Conservation (phyloP, 2,113 vertebrate genomes). For the Oophaga pumilio region DNA sequence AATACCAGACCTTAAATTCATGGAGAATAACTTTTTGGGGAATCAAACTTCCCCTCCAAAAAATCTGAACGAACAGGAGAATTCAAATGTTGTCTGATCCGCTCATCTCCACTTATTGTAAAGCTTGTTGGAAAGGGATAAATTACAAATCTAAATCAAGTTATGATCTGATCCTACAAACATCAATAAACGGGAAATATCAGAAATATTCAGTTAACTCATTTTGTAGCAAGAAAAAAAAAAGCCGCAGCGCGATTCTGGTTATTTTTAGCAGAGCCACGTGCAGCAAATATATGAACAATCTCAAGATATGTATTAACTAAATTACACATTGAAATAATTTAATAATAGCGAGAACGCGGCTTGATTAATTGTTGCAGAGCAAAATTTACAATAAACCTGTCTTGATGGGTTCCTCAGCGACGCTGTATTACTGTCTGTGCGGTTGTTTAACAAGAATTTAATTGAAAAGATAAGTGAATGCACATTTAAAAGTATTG, state of each 20-base stretch:
- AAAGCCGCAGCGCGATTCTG: background rate
- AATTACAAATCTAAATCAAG: background rate
- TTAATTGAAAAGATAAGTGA: constrained; percentile 92
- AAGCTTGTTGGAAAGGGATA: background rate
- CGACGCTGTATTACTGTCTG: constrained; percentile 85
- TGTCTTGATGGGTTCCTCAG: constrained; percentile 86
- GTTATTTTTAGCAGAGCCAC: constrained; percentile 64
- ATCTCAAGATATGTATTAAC: constrained; percentile 80
- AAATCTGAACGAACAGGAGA: no score
- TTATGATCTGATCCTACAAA: background rate
- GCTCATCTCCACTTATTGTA: no score
- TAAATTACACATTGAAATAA: constrained; percentile 71
- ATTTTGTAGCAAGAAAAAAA: constrained; percentile 8
- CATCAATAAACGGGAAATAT: background rate
- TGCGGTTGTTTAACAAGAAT: constrained; percentile 89
- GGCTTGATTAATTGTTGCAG: constrained; percentile 85
- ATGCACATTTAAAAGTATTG: constrained; percentile 90
- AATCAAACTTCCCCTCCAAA: no score
- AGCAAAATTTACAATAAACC: constrained; percentile 88
- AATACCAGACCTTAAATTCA: no score
- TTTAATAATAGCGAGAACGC: constrained; percentile 86
- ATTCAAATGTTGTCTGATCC: no score
- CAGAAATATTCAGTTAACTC: background rate
- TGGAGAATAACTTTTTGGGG: no score
- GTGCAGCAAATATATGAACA: constrained; percentile 70